Evolutionary conservation across 1,140 invertebrate species (phyloP).

Genomic region (Callitettix versicolor): DNA sequence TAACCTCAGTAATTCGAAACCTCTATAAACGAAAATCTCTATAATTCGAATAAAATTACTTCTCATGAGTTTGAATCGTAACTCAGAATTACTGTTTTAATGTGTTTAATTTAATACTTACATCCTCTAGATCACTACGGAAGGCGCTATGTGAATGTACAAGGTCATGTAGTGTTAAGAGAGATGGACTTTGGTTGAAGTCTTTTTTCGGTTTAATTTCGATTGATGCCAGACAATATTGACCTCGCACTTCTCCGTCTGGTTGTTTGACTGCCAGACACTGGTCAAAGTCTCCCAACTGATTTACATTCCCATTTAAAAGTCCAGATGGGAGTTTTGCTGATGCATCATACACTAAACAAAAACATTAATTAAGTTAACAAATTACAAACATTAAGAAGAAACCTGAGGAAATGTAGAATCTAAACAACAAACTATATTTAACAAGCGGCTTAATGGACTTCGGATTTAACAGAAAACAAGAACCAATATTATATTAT

Average conservation of each 20-base stretch:
- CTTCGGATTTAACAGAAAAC: too few species aligned
- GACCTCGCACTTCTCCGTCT: constrained; percentile 38
- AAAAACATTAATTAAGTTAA: constrained; percentile 22
- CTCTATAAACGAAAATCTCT: too few species aligned
- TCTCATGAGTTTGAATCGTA: too few species aligned
- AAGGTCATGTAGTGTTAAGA: constrained; percentile 43
- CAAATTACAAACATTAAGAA: too few species aligned
- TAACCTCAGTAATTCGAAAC: too few species aligned
- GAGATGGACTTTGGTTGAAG: constrained; percentile 36
- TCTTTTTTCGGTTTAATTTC: constrained; percentile 35
- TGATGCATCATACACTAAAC: constrained; percentile 50
- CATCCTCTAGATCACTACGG: constrained; percentile 47
- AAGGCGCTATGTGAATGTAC: constrained; percentile 51
- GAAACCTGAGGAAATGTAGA: too few species aligned
- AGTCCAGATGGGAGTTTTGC: constrained; percentile 49
- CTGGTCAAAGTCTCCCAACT: constrained; percentile 50
- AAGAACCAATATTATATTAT: not conserved
- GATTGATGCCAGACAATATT: constrained; percentile 50
- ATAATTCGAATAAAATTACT: too few species aligned
- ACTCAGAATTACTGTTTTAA: too few species aligned
- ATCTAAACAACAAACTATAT: constrained; percentile 13
- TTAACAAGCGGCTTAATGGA: not conserved
- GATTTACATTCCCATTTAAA: constrained; percentile 51
- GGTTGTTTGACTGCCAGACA: constrained; percentile 37
- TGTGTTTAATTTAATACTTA: constrained; percentile 43